Base-by-base conservation (phyloP, 2,888 invertebrate species). In the Lochmaea capreae region DNA sequence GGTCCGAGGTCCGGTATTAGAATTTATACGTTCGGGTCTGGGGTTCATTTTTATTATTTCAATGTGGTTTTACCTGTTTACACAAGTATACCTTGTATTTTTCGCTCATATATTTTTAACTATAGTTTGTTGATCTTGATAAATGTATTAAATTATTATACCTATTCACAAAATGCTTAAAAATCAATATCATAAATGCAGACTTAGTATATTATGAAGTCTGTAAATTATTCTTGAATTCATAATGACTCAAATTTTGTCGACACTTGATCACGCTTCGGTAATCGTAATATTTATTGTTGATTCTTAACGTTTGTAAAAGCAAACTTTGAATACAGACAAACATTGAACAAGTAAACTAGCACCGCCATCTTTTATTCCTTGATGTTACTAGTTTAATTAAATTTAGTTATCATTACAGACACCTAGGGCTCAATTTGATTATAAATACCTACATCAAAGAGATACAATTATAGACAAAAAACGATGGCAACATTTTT, bases 1-100 rank as follows among this genome's bases (percentile, higher is more conserved):
- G 71, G 74, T 67, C 74, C 12, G 71, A 49, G 10, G 54, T 54
- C 9, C 54, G 18, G 10, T 54, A 54, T 54, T 54, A 54, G 54
- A 54, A 54, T 18, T 54, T 54, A 8, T 54, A 10, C 18, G 9
- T 16, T 54, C 16, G 54, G 18, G 54, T 54, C 18, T 54, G 54
- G 54, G 18, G 10, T 54, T 16, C 54, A 18, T 54, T n/a, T 54
- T 54, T 10, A 54, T 54, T 16, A 54, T 18, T 54, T 54, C 16
- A 54, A 54, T 18, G 54, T 54, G 54, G 54, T 54, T 49, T 49
- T 14, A 8, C 14, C n/a, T 12, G 12, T 49, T 54, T 16, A 10
- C 54, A 54, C 16, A 9, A 18, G 18, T 18, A 54, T 54, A 2
- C 54, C 16, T 10, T 18, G 18, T 18, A 54, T 9, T 2, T 54